These are phyloP conservation scores for Zelleria hepariella DNA, from an alignment of 2,888 invertebrate species.

Conservation along the genomic window DNA sequence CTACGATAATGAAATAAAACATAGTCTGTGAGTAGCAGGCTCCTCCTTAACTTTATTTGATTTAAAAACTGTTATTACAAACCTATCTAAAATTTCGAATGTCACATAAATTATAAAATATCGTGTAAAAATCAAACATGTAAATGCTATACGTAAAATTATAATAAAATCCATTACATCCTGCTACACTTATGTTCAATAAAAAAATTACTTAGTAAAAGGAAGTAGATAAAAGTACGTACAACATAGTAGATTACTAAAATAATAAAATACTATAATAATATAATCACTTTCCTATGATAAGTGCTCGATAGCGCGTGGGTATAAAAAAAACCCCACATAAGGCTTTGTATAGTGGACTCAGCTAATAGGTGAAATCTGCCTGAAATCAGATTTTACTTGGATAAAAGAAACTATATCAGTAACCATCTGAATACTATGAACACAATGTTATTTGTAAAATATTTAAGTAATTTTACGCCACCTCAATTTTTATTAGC, in stretches of 20 bases:
- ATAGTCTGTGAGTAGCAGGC: not conserved
- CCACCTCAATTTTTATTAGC: not conserved
- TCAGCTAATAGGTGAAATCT: conserved; percentile 4
- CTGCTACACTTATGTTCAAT: conserved; percentile 2
- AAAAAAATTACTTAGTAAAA: not conserved
- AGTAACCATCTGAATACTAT: not conserved
- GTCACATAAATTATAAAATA: not conserved
- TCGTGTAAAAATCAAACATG: not conserved
- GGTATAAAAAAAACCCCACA: conserved; percentile 2
- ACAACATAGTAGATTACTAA: not conserved
- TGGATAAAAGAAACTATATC: not conserved
- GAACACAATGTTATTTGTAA: not conserved
- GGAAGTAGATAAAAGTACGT: not conserved
- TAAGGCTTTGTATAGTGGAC: conserved; percentile 6
- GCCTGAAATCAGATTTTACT: not conserved
- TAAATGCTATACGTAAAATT: not conserved
- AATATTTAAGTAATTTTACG: not conserved
- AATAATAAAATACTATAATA: not conserved
- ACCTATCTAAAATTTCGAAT: conserved; percentile 3
- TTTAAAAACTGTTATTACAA: conserved; percentile 3
- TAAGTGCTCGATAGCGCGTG: not conserved
- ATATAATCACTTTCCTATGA: not conserved
- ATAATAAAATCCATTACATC: not conserved
- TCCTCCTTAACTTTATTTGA: not conserved
- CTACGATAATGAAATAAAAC: not conserved